Conservation (phyloP, 1,140 invertebrate genomes). For the Phortica variegata region DNA sequence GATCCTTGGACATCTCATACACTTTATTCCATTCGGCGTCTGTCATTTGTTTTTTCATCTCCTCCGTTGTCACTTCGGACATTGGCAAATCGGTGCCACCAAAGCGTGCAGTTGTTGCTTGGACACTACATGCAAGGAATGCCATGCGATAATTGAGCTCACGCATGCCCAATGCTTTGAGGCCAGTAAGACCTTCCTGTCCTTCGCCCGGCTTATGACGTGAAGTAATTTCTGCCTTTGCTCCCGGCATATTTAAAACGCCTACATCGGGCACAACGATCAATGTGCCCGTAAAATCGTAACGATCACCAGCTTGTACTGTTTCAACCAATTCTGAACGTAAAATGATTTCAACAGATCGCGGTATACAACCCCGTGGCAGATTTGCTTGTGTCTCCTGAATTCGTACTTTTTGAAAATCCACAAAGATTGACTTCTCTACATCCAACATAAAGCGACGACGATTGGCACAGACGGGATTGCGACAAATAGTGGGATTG, state of each 20-base stretch:
- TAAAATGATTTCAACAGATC: constrained; percentile 95
- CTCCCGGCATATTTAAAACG: constrained; percentile 80
- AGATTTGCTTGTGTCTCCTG: constrained; percentile 98
- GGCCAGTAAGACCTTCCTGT: constrained; percentile 86
- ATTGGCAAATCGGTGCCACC: constrained; percentile 74
- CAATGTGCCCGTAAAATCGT: constrained; percentile 95
- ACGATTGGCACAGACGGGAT: constrained; percentile 93
- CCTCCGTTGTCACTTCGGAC: constrained; percentile 85
- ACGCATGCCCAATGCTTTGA: constrained; percentile 92
- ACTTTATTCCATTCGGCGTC: constrained; percentile 94
- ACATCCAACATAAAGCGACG: constrained; percentile 87
- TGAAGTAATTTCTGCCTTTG: constrained; percentile 78
- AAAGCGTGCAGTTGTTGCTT: constrained; percentile 80
- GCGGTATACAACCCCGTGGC: constrained; percentile 93
- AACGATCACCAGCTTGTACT: constrained; percentile 85
- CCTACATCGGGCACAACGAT: constrained; percentile 98
- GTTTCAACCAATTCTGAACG: constrained; percentile 94
- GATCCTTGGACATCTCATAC: constrained; percentile 95
- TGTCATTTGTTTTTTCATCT: constrained; percentile 92
- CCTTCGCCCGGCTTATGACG: constrained; percentile 73
- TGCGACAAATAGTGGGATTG: constrained; percentile 92
- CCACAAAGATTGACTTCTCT: constrained; percentile 93
- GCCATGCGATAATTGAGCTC: constrained; percentile 95
- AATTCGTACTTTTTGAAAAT: constrained; percentile 98
- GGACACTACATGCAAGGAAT: constrained; percentile 92